Evolutionary conservation across 2,113 vertebrate genomes (phyloP).

Genomic region (Bostrychus sinensis): DNA sequence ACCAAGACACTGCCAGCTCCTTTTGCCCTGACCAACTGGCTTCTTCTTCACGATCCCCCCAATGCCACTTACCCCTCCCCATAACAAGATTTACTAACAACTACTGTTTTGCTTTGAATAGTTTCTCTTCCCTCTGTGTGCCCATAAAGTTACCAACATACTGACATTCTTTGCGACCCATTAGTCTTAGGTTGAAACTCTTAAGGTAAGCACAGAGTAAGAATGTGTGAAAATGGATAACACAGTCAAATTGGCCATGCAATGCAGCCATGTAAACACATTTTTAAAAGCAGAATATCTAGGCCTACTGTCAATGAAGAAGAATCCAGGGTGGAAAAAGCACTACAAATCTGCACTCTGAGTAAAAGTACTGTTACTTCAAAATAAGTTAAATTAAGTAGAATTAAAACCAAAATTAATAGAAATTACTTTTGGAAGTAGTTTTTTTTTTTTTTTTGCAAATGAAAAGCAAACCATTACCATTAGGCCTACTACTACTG

Average conservation of each 20-base stretch:
- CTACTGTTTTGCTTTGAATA: constrained; percentile 67
- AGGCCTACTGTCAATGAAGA: background rate
- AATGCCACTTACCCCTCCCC: constrained; percentile 64
- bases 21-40: constrained; percentile 60
- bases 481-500: no score
- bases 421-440: no score
- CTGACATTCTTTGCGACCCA: background rate
- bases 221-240: constrained; percentile 46
- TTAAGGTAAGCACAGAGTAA: background rate
- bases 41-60: constrained; percentile 52
- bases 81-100: constrained; percentile 73
- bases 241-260: constrained; percentile 58
- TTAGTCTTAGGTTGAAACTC: background rate
- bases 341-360: no score
- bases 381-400: no score
- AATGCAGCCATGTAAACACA: background rate
- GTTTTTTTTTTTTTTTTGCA: no score
- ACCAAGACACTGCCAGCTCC: constrained; percentile 56
- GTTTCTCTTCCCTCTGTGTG: constrained; percentile 43
- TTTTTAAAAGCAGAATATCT: background rate
- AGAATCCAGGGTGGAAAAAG: no score
- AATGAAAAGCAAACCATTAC: no score
- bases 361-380: no score
- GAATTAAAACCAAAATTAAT: no score
- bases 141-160: constrained; percentile 21